Percentiles rank a stretch among this genome's conserved stretches.
Evolutionary conservation across 2,888 invertebrate species (phyloP).

Genomic region (Lepidochitona cinerea): DNA sequence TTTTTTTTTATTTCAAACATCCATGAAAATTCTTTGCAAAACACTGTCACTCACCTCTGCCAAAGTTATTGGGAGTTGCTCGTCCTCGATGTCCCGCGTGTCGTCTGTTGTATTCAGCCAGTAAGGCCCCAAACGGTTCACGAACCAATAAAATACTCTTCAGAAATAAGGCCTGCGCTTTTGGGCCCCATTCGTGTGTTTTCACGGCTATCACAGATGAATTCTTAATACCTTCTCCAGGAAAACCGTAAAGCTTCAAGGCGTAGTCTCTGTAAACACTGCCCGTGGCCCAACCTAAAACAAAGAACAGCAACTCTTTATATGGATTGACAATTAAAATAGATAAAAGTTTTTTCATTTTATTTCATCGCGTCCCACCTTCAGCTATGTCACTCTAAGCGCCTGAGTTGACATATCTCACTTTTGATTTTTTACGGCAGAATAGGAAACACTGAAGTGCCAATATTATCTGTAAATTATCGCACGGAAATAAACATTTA

Average conservation of each 20-base stretch:
- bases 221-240: constrained; percentile 37
- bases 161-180: constrained; percentile 22
- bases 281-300: constrained; percentile 41
- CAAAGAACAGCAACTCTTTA: too few relatives aligned
- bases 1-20: too few relatives aligned
- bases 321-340: too few relatives aligned
- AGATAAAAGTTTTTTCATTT: too few relatives aligned
- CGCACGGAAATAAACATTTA: too few relatives aligned
- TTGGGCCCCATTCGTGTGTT: constrained; percentile 31
- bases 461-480: too few relatives aligned
- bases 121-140: constrained; percentile 37
- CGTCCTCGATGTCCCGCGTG: constrained; percentile 35
- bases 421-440: too few relatives aligned
- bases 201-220: constrained; percentile 33
- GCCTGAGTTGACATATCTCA: too few relatives aligned
- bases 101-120: constrained; percentile 40
- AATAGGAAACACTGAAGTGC: too few relatives aligned
- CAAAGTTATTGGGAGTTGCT: constrained; percentile 24
- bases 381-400: too few relatives aligned
- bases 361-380: too few relatives aligned
- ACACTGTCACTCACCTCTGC: constrained; percentile 25
- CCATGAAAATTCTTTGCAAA: too few relatives aligned
- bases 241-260: constrained; percentile 32
- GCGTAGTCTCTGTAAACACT: constrained; percentile 35
- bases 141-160: constrained; percentile 37